Evolutionary conservation across 2,888 invertebrate genomes (phyloP).

Genomic region (Lithophane leautieri): DNA sequence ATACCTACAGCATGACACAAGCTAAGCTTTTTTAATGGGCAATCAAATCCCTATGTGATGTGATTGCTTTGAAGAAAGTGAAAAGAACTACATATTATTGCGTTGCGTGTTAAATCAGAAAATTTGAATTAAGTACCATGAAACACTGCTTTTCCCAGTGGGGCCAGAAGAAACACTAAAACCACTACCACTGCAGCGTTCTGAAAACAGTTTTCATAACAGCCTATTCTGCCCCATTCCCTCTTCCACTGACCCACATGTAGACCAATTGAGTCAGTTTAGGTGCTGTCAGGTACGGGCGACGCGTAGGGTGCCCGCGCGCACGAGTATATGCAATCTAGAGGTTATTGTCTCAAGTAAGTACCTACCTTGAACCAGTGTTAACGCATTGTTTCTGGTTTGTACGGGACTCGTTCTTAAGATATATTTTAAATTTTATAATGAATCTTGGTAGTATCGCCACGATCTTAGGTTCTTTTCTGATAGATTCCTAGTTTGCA

Average conservation of each 20-base stretch:
- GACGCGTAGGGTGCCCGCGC: slow-evolving; percentile 58
- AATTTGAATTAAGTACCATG: neutral
- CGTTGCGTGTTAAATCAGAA: neutral
- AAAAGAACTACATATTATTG: neutral
- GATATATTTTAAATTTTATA: neutral
- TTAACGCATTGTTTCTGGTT: slow-evolving; percentile 37
- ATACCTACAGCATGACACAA: neutral
- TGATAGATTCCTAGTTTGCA: neutral
- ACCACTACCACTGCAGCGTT: neutral
- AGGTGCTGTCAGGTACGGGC: slow-evolving; percentile 82
- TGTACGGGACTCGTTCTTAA: neutral
- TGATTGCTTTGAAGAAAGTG: neutral
- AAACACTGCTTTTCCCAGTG: neutral
- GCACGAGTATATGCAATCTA: slow-evolving; percentile 33
- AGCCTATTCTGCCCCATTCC: slow-evolving; percentile 26
- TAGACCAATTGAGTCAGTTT: slow-evolving; percentile 82
- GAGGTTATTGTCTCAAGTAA: slow-evolving; percentile 59
- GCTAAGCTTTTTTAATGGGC: neutral
- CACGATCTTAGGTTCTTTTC: neutral
- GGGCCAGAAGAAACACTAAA: too few relatives aligned
- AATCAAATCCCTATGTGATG: too few relatives aligned
- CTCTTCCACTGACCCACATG: slow-evolving; percentile 69
- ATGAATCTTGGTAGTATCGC: too few relatives aligned
- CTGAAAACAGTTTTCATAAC: neutral
- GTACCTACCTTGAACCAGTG: slow-evolving; percentile 48